phyloP scores from a whole-genome alignment of 2,797 vertebrate genomes.

The Choloepus didactylus region DNA sequence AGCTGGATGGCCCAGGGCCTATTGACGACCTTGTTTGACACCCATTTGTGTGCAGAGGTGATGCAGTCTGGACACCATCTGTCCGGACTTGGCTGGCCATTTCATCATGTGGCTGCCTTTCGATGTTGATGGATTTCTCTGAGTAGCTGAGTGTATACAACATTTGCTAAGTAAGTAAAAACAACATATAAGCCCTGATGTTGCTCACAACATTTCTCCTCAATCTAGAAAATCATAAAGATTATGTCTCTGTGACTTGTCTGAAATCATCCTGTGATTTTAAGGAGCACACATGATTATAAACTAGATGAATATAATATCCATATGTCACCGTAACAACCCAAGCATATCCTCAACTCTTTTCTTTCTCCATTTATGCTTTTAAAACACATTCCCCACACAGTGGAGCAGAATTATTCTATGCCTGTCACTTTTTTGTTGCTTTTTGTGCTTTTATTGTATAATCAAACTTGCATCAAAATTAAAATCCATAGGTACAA shows the following conservation, averaged over 20 bases:
- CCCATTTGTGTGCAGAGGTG: background rate
- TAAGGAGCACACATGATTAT: background rate
- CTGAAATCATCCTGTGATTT: background rate
- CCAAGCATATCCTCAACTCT: background rate
- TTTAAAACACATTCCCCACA: background rate
- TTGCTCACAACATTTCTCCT: background rate
- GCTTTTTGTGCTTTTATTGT: background rate
- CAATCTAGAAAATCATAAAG: background rate
- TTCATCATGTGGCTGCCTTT: slow-evolving; percentile 25
- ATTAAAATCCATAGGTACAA: slow-evolving; percentile 53
- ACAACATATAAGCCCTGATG: background rate
- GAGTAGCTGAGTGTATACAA: background rate
- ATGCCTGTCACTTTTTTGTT: background rate
- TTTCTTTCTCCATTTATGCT: slow-evolving; percentile 2
- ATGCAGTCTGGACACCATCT: slow-evolving; percentile 66
- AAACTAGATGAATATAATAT: background rate
- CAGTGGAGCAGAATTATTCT: background rate
- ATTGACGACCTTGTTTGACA: slow-evolving; percentile 45
- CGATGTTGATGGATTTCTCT: slow-evolving; percentile 57
- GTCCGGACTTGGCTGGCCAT: slow-evolving; percentile 10
- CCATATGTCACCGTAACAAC: background rate
- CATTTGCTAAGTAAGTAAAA: background rate
- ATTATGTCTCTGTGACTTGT: background rate
- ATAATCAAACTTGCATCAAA: slow-evolving; percentile 55
- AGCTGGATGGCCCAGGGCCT: background rate